Conservation (phyloP, 2,888 invertebrate species). For the Falcaria lacertinaria region DNA sequence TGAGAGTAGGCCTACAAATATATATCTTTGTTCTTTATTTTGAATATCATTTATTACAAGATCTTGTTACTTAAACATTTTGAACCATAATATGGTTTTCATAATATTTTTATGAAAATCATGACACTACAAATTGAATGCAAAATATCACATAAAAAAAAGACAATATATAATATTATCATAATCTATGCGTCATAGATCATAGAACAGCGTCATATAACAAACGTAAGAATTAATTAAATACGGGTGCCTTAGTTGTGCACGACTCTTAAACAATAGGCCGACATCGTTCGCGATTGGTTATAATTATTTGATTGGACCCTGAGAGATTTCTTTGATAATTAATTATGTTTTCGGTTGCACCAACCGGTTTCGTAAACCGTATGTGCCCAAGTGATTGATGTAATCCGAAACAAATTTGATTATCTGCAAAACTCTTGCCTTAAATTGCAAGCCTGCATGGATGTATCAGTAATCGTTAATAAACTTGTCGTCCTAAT, state of each 20-base stretch:
- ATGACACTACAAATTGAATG: too few species aligned
- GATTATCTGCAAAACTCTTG: conserved; percentile 54
- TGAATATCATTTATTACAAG: too few species aligned
- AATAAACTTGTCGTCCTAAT: conserved; percentile 45
- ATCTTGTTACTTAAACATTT: too few species aligned
- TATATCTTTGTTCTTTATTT: too few species aligned
- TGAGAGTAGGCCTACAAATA: too few species aligned
- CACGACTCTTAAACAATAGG: conserved; percentile 16
- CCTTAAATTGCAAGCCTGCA: conserved; percentile 24
- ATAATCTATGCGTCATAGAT: too few species aligned
- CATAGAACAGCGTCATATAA: background rate
- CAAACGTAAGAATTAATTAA: conserved; percentile 9
- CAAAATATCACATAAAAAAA: too few species aligned
- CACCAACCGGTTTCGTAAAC: conserved; percentile 53
- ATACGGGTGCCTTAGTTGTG: conserved; percentile 3
- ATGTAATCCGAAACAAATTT: conserved; percentile 63
- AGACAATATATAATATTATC: too few species aligned
- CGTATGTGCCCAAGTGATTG: conserved; percentile 68
- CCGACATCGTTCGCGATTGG: conserved; percentile 32
- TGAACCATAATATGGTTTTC: too few species aligned
- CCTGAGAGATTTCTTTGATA: conserved; percentile 36
- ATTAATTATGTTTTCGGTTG: conserved; percentile 64
- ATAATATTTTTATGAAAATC: too few species aligned
- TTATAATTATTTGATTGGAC: conserved; percentile 55
- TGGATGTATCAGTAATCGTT: conserved; percentile 28